These are phyloP conservation scores for Acanthosepion esculentum DNA, from an alignment of 2,888 invertebrate species.

Conservation along the genomic window DNA sequence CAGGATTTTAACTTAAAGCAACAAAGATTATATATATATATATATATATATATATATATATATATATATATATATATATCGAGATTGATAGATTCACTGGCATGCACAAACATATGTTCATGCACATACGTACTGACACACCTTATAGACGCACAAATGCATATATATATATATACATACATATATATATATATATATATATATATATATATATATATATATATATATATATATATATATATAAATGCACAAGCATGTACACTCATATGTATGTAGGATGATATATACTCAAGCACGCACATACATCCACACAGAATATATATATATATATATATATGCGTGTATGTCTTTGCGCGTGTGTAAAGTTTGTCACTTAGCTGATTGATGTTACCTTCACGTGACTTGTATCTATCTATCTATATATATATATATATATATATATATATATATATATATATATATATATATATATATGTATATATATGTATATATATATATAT, in stretches of 20 bases:
- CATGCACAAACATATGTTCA: not conserved
- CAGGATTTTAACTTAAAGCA: too few relatives aligned
- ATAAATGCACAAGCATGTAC: not conserved
- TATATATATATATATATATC: constrained; percentile 4
- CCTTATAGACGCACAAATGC: too few relatives aligned
- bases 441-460: not conserved
- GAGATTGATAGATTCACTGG: not conserved
- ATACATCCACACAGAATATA: too few relatives aligned
- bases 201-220: not conserved
- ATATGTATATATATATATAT: too few relatives aligned
- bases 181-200: not conserved
- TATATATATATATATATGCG: too few relatives aligned
- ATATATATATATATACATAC: not conserved
- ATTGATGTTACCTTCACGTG: too few relatives aligned
- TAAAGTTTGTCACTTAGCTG: too few relatives aligned
- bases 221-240: not conserved
- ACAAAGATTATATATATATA: not conserved
- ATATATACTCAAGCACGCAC: not conserved
- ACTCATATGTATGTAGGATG: not conserved
- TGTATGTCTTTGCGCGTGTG: too few relatives aligned
- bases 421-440: not conserved
- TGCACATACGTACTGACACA: too few relatives aligned
- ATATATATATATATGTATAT: not conserved
- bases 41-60: not conserved
- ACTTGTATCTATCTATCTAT: too few relatives aligned